These are phyloP conservation scores for Mesorhabditis belari DNA, from an alignment of 2,888 invertebrate species.

Conservation along the genomic window DNA sequence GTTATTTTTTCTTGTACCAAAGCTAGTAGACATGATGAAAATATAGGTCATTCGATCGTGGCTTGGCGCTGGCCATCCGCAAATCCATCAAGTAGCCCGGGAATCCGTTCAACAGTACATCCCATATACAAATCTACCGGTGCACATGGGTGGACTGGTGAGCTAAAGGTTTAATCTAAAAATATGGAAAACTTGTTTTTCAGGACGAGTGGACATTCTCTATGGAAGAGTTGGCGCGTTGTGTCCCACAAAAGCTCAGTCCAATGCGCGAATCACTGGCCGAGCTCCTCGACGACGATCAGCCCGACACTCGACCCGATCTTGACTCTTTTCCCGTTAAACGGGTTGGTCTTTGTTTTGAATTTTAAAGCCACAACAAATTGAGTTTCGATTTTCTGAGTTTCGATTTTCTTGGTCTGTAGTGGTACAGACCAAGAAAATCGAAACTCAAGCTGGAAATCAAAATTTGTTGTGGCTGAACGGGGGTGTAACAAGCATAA, in stretches of 20 bases:
- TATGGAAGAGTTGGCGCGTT: constrained; percentile 35
- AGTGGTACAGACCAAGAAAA: too few species aligned
- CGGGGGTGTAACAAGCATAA: too few species aligned
- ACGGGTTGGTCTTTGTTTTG: not conserved
- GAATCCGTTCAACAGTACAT: constrained; percentile 32
- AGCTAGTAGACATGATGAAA: not conserved
- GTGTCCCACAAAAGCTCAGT: constrained; percentile 19
- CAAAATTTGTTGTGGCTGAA: too few species aligned
- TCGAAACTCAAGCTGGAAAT: too few species aligned
- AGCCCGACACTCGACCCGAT: not conserved
- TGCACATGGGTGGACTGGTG: constrained; percentile 40
- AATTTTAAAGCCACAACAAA: too few species aligned
- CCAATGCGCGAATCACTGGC: not conserved
- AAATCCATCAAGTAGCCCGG: constrained; percentile 18
- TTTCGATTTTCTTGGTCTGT: too few species aligned
- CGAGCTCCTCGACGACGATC: not conserved
- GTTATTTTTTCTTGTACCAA: constrained; percentile 10
- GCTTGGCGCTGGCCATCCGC: constrained; percentile 20
- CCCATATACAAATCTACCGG: constrained; percentile 21
- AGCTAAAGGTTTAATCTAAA: constrained; percentile 7
- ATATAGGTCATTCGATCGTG: constrained; percentile 37
- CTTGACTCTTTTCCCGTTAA: not conserved
- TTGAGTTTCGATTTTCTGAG: too few species aligned
- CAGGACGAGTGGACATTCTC: constrained; percentile 32
- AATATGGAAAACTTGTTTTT: not conserved